Base-by-base conservation (phyloP, 2,113 vertebrate genomes). In the Otis tarda region DNA sequence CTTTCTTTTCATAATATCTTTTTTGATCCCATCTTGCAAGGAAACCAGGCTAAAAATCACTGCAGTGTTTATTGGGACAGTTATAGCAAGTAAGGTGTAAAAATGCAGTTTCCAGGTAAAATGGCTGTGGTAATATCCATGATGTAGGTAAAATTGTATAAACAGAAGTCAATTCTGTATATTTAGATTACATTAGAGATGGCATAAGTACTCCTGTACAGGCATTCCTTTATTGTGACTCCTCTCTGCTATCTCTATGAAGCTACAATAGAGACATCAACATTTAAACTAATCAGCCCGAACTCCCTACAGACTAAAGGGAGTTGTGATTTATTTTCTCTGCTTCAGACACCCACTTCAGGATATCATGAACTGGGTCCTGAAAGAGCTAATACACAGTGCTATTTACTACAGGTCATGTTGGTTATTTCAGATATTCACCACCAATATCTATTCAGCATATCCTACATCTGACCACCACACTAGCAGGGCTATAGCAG, bases 341-440 rank as follows among this genome's bases (percentile, higher is more conserved):
- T 69, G 39, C 92, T 96, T 93, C 89, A 96, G 89, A 76, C 83
- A 89, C 91, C 76, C 95, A 91, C 74, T 96, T 95, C 77, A 89
- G 65, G 35, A 82, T 94, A 95, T 89, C 94, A 91, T n/a, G 83
- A 95, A 90, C 93, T 91, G 47, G 70, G 83, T 81, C 65, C 68
- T 95, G 87, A 70, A 96, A 93, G 60, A 93, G 56, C 52, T 89
- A 93, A 63, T 91, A 75, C 3, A 47, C 63, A 93, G 25, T 45
- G 33, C 67, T 69, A 50, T 41, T 14, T 2, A 69, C 83, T 59
- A n/a, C 60, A 41, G 14, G 41, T 43, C 11, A 30, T 12, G 10
- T 22, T 73, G 43, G 59, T 43, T 93, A 70, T 92, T 79, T 69
- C 50, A 61, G 47, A 43, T n/a, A 45, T 67, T 89, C 76, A 55